Evolutionary conservation across 2,888 invertebrate genomes (phyloP).

Genomic region (Galerucella nymphaeae): DNA sequence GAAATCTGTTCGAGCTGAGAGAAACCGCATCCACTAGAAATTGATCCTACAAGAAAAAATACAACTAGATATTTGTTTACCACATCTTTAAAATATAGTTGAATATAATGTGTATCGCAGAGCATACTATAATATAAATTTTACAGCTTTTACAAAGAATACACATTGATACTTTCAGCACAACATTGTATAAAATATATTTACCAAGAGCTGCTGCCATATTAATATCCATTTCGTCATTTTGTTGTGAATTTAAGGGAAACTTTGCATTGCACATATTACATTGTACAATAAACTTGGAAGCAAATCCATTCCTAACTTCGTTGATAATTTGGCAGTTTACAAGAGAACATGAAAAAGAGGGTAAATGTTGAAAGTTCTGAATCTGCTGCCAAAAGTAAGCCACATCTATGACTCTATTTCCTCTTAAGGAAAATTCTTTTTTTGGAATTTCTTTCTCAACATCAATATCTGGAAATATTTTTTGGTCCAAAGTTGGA

Average conservation of each 20-base stretch:
- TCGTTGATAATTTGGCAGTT: neutral
- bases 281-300: conserved; percentile 7
- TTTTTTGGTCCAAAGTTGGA: neutral
- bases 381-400: no score
- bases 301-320: conserved; percentile 1
- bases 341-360: neutral
- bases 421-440: no score
- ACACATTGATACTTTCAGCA: neutral
- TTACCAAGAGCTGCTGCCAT: conserved; percentile 8
- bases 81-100: neutral
- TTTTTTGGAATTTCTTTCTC: no score
- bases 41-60: neutral
- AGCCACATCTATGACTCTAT: no score
- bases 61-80: conserved; percentile 6
- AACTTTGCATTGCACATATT: no score
- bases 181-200: neutral
- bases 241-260: neutral
- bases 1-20: neutral
- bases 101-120: neutral
- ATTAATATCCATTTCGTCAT: neutral
- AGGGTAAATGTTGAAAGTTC: no score
- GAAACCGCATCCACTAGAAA: neutral
- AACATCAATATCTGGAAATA: no score
- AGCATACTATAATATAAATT: neutral
- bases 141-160: neutral